Evolutionary conservation across 2,113 vertebrate genomes (phyloP), one percentile per base, ranked within the genome.

Genomic region (Probosciger aterrimus): DNA sequence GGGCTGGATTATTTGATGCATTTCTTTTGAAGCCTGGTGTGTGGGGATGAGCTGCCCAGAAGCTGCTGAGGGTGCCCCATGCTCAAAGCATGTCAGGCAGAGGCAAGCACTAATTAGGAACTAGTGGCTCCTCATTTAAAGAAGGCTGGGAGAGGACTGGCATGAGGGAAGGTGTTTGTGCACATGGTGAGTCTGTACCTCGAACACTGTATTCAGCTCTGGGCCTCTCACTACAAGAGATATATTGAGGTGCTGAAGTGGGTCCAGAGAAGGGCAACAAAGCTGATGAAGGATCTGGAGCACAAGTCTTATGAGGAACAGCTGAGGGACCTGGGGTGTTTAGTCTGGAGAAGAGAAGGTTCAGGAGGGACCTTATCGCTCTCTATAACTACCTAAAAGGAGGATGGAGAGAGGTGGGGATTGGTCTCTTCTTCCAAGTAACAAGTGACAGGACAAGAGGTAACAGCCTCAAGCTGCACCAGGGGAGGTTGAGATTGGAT

Each of bases 101-200:
- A 43, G 46, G 25, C 4, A 9, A 60, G 14, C 10, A 43, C 49
- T 37, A 25, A 23, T 41, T 28, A 47, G 70, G 60, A 89, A 9
- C 25, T 33, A 73, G 62, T 4, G 6, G 16, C 52, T 82, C 30
- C 62, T 76, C n/a, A 1, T 50, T 71, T 33, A 73, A 18, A 39
- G 69, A 27, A 70, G 31, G 11, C 18, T 18, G 35, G 12, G 35
- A 2, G n/a, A 83, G 22, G 31, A 23, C 5, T 1, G 0, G 15
- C 43, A 15, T 3, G 2, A 71, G 30, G 39, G 18, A 60, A 39
- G 35, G 35, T 0, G 0, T 68, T 71, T 55, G 14, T 70, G 37
- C 31, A 37, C 18, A 2, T n/a, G 9, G 22, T 59, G 57, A 59
- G 22, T 14, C 22, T 59, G 57, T 59, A 59, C 57, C 33, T 35